Base-by-base conservation (phyloP, 2,113 vertebrate species). In the Perca schrenkii region DNA sequence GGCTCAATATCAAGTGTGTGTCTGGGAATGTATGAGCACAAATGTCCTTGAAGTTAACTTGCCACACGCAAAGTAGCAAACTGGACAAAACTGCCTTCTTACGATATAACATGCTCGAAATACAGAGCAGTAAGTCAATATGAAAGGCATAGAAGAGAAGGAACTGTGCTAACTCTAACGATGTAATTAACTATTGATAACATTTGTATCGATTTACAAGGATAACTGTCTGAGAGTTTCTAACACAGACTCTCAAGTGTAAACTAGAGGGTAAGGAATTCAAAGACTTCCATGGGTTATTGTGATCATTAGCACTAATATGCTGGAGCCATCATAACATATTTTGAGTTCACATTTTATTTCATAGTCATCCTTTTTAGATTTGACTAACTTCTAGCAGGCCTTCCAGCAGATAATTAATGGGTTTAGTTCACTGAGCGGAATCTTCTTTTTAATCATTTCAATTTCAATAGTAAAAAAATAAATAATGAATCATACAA, bases 121-220 rank as follows among this genome's bases (percentile, higher is more conserved):
- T 72, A 64, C 12, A 53, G 31, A 87, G 22, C 17, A 62, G 62
- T 1, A 25, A 43, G 49, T 82, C 74, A 56, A 58, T 58, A 52
- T 13, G 6, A 31, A 68, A 75, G 73, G 25, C 50, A 68, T 2
- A 14, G 43, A 67, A 54, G 22, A 69, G 8, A 34, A 15, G 46
- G 14, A 76, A 28, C 63, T 70, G 58, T 3, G 10, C 56, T 62
- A 60, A 70, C 72, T 69, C 79, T 52, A 76, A 77, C 25, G 2
- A 66, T 19, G 46, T 2, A 58, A 74, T 86, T 77, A 84, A 80
- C 71, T 78, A 89, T 86, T 82, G 49, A 86, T 63, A 75, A 15
- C 15, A 21, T 25, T 79, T 60, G 14, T 34, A 85, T 89, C n/a
- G 63, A 86, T 81, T 79, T 11, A 47, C 22, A 46, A n/a, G 71